These are phyloP conservation scores for Cydia fagiglandana DNA, from an alignment of 1,140 invertebrate species.

Conservation along the genomic window DNA sequence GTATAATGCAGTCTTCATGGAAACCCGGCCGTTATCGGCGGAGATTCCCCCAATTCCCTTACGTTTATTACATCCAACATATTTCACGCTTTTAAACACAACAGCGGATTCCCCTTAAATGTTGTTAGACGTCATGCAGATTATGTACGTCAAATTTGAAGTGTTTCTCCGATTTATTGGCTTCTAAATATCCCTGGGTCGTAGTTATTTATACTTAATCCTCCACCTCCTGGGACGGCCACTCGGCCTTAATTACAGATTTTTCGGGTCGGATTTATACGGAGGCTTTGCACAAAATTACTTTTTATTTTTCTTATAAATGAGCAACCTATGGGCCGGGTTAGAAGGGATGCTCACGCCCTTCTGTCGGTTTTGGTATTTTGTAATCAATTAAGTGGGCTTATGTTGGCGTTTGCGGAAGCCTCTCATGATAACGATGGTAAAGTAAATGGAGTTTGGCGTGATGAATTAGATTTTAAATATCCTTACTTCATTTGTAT, in stretches of 20 bases:
- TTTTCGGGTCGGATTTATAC: conserved; percentile 29
- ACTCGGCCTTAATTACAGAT: conserved; percentile 23
- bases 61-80: conserved; percentile 29
- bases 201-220: conserved; percentile 30
- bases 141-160: background rate
- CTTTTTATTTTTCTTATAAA: conserved; percentile 33
- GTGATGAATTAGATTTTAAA: background rate
- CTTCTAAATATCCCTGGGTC: conserved; percentile 13
- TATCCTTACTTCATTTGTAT: background rate
- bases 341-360: background rate
- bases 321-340: conserved; percentile 29
- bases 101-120: background rate
- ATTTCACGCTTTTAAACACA: conserved; percentile 26
- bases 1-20: conserved; percentile 15
- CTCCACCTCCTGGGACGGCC: conserved; percentile 12
- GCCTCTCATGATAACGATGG: background rate
- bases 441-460: background rate
- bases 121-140: background rate
- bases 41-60: conserved; percentile 18
- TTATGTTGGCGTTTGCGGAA: background rate
- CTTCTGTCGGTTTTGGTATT: conserved; percentile 12
- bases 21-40: conserved; percentile 16
- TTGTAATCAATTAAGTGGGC: conserved; percentile 23
- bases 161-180: conserved; percentile 16
- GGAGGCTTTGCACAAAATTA: conserved; percentile 27